Evolutionary conservation across 2,888 invertebrate species (phyloP).

Genomic region (Phortica magna): DNA sequence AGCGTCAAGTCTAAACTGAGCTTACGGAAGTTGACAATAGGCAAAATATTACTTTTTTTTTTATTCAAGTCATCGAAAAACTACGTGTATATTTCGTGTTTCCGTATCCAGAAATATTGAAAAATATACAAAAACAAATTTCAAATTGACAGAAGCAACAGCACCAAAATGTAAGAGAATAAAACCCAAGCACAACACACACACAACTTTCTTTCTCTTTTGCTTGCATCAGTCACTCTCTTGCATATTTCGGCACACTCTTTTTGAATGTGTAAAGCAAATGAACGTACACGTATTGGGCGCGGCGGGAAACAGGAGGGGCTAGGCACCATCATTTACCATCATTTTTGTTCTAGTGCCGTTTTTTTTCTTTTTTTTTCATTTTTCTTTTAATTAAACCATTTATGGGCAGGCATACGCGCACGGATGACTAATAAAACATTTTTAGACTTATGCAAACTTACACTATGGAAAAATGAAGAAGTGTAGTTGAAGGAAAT

Average conservation of each 20-base stretch:
- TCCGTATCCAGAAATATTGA: no score
- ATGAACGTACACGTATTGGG: neutral
- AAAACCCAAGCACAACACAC: no score
- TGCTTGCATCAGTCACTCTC: neutral
- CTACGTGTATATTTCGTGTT: no score
- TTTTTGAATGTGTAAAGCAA: neutral
- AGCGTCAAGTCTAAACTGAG: neutral
- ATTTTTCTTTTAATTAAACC: constrained; percentile 20
- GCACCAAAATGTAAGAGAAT: no score
- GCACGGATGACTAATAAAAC: constrained; percentile 16
- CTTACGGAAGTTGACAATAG: neutral
- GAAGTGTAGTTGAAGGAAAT: neutral
- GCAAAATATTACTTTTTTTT: no score
- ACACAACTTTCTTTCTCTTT: neutral
- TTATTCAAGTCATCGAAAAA: no score
- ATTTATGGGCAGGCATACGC: constrained; percentile 17
- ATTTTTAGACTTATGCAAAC: neutral
- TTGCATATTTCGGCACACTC: neutral
- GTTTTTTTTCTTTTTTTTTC: neutral
- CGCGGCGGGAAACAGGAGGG: neutral
- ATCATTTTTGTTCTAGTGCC: neutral
- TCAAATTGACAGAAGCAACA: no score
- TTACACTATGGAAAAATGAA: constrained; percentile 2
- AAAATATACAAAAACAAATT: no score
- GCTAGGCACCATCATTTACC: neutral